These are phyloP conservation scores for Chaetodon trifascialis DNA, from an alignment of 2,113 vertebrate genomes.

Conservation along the genomic window DNA sequence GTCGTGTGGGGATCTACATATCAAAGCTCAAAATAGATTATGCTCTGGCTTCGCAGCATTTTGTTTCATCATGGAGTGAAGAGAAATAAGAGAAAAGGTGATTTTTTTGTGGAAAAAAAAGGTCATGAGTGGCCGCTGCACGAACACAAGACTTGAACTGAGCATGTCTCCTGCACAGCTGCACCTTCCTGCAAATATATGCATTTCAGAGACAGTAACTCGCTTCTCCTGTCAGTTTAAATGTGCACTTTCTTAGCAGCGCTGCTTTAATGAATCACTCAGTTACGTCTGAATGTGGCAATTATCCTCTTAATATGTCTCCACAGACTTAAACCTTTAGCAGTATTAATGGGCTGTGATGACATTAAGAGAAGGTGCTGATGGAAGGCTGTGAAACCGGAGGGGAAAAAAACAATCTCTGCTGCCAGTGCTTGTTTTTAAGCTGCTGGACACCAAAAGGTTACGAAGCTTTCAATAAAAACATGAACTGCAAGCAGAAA, in stretches of 20 bases:
- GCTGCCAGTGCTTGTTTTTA: background rate
- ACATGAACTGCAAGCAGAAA: too few species aligned
- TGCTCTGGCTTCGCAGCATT: background rate
- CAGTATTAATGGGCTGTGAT: background rate
- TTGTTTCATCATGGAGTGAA: background rate
- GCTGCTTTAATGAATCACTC: background rate
- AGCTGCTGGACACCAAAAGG: background rate
- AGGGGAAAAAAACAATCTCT: background rate
- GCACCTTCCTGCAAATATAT: background rate
- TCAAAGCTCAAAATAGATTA: background rate
- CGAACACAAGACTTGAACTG: too few species aligned
- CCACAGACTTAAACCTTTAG: background rate
- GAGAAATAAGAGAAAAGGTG: background rate
- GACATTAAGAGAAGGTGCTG: background rate
- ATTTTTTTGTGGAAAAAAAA: too few species aligned
- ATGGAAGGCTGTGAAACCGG: background rate
- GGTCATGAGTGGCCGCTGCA: background rate
- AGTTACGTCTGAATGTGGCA: background rate
- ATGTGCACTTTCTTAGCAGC: background rate
- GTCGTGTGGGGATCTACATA: background rate
- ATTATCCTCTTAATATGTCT: conserved; percentile 4
- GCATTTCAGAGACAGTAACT: background rate
- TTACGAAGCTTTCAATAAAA: background rate
- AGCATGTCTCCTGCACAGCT: background rate
- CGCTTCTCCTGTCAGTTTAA: background rate